Evolutionary conservation across 2,888 invertebrate genomes (phyloP).

Genomic region (Deilephila porcellus): DNA sequence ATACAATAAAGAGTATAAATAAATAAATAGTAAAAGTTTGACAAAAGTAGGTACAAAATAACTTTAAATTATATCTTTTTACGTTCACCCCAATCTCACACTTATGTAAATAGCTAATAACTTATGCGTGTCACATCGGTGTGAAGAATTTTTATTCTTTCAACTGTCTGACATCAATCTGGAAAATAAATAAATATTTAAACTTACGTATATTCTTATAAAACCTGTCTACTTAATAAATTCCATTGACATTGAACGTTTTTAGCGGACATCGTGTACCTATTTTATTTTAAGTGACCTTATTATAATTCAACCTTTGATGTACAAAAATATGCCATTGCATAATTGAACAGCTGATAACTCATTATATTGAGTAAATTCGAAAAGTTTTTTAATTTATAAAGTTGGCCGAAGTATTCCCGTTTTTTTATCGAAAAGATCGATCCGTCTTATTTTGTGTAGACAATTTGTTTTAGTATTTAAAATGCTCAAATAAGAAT

Average conservation of each 20-base stretch:
- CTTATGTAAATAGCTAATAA: too few species aligned
- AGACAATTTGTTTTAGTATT: not conserved
- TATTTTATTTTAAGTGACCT: not conserved
- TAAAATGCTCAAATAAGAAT: not conserved
- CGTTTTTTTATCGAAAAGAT: not conserved
- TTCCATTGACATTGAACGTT: slow-evolving; percentile 1
- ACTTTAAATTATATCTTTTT: too few species aligned
- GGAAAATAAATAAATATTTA: too few species aligned
- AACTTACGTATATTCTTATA: not conserved
- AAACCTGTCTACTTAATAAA: not conserved
- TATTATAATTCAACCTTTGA: slow-evolving; percentile 12
- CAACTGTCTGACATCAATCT: too few species aligned
- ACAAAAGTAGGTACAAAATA: too few species aligned
- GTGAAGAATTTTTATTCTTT: too few species aligned
- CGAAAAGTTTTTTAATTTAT: slow-evolving; percentile 37
- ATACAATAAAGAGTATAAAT: too few species aligned
- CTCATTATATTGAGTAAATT: slow-evolving; percentile 33
- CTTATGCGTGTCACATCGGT: too few species aligned
- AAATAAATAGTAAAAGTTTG: too few species aligned
- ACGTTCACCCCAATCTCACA: too few species aligned
- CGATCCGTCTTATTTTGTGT: not conserved
- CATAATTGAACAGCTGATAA: slow-evolving; percentile 31
- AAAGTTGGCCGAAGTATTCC: slow-evolving; percentile 32
- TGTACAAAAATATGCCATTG: slow-evolving; percentile 34
- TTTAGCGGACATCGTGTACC: not conserved